phyloP scores from a whole-genome alignment of 92 coral and sea anemone species.

The Porites divaricata region DNA sequence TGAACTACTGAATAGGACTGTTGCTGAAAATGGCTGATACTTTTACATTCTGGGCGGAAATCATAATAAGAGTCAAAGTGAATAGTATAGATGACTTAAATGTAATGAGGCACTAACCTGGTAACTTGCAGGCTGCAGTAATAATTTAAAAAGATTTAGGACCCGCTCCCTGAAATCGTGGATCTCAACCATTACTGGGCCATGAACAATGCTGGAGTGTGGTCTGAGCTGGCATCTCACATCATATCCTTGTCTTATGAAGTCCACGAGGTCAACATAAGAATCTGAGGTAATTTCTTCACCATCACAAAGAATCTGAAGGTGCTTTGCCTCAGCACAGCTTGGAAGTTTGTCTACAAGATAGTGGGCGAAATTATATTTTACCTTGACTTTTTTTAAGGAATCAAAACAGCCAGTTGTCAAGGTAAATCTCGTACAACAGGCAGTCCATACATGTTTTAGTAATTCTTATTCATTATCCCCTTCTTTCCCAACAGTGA shows the following conservation, averaged over 20 bases:
- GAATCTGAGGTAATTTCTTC: slow-evolving; percentile 11
- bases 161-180: slow-evolving; percentile 7
- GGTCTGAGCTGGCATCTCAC: slow-evolving; percentile 39
- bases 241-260: slow-evolving; percentile 34
- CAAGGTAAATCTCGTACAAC: neutral
- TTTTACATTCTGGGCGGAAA: too few species aligned
- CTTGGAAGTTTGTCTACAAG: slow-evolving; percentile 14
- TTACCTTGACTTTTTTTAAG: neutral
- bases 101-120: neutral
- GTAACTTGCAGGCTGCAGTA: neutral
- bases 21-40: too few species aligned
- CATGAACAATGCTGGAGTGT: neutral
- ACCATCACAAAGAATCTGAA: slow-evolving; percentile 41
- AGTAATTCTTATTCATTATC: too few species aligned
- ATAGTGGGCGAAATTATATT: neutral
- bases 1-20: too few species aligned
- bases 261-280: slow-evolving; percentile 15
- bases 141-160: neutral
- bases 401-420: too few species aligned
- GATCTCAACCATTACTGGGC: slow-evolving; percentile 28
- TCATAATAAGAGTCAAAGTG: neutral
- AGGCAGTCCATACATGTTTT: too few species aligned
- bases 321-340: slow-evolving; percentile 16
- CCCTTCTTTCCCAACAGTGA: too few species aligned
- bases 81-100: too few species aligned